Percentiles rank a stretch among this genome's conserved stretches.
Conservation (phyloP, 2,797 vertebrate species). For the Falco peregrinus region DNA sequence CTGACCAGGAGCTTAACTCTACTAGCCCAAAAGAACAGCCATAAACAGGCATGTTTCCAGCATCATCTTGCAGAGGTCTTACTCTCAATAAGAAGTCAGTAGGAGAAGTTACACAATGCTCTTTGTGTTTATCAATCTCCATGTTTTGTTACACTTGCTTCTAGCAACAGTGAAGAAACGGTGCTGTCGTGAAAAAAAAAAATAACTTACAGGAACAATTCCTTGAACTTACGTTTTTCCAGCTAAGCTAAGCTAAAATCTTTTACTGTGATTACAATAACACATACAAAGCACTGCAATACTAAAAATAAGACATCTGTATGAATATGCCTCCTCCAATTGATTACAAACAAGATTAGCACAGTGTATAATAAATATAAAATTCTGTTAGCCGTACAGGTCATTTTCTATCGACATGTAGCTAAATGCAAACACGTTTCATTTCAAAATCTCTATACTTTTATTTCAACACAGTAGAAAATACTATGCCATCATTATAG, state of each 20-base stretch:
- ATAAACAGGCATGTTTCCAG: background rate
- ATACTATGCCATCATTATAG: background rate
- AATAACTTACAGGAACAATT: background rate
- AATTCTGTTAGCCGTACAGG: background rate
- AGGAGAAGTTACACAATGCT: background rate
- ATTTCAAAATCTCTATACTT: background rate
- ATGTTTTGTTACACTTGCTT: background rate
- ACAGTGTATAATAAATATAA: background rate
- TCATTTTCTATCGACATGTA: background rate
- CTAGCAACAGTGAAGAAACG: background rate
- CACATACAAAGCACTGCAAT: background rate
- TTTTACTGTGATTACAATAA: background rate
- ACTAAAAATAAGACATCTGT: background rate
- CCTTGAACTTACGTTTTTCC: background rate
- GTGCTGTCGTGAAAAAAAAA: background rate
- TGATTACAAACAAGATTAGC: constrained; percentile 14
- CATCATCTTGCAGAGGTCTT: background rate
- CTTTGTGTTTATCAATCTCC: background rate
- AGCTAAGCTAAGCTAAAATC: background rate
- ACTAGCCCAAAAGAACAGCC: background rate
- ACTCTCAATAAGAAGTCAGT: background rate
- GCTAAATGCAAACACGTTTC: background rate
- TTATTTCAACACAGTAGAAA: background rate
- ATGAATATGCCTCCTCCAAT: background rate
- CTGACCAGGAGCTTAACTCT: background rate